Conservation (phyloP, 2,888 invertebrate species). For the Leptinotarsa peninsularis region DNA sequence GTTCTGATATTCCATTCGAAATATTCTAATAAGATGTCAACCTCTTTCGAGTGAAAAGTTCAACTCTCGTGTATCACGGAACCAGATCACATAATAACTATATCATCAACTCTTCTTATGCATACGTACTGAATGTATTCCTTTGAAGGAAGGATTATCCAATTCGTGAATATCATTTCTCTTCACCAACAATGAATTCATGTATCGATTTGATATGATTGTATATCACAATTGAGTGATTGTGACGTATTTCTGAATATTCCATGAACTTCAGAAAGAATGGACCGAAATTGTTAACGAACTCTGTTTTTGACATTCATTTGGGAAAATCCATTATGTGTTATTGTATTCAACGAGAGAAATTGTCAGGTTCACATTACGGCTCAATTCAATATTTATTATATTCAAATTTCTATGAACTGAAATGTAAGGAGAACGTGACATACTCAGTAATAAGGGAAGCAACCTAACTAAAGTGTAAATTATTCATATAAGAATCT, state of each 20-base stretch:
- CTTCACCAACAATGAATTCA: not conserved
- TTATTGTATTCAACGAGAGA: not conserved
- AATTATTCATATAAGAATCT: no score
- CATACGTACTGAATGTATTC: not conserved
- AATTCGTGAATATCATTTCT: not conserved
- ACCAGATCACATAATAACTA: no score
- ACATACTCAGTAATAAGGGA: no score
- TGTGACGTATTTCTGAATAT: not conserved
- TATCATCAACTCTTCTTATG: no score
- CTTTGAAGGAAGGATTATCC: not conserved
- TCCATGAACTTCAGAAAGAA: not conserved
- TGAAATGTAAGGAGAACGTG: no score
- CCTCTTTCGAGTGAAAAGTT: no score
- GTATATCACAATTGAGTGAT: not conserved
- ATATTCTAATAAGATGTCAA: no score
- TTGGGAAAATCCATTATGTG: not conserved
- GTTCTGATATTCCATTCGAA: no score
- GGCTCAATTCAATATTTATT: no score
- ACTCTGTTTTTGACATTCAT: not conserved
- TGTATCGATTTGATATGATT: not conserved
- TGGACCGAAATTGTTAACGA: not conserved
- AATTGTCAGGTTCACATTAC: not conserved
- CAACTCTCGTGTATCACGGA: no score
- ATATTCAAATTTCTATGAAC: no score
- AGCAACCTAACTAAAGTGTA: no score